Evolutionary conservation across 2,888 invertebrate genomes (phyloP).

Genomic region (Sphaerophoria rueppellii): DNA sequence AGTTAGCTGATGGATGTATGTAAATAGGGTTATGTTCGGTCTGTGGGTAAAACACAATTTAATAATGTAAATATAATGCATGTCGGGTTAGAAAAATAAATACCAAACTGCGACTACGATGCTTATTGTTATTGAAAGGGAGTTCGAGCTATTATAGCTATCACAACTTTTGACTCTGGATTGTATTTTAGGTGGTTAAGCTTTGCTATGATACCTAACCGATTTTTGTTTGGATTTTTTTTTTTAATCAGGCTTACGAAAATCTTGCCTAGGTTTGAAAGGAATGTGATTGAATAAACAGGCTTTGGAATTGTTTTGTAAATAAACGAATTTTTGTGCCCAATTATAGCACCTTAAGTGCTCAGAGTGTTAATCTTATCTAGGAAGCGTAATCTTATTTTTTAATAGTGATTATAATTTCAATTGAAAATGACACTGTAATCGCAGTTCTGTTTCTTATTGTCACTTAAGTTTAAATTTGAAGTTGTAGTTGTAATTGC

Average conservation of each 20-base stretch:
- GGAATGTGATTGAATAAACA: no score
- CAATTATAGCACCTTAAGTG: not conserved
- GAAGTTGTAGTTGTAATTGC: no score
- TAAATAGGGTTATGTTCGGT: not conserved
- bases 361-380: no score
- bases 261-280: not conserved
- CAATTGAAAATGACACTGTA: no score
- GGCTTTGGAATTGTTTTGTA: not conserved
- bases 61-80: slow-evolving; percentile 25
- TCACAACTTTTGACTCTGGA: slow-evolving; percentile 60
- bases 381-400: no score
- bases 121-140: slow-evolving; percentile 11
- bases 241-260: not conserved
- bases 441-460: no score
- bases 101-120: not conserved
- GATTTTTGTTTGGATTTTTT: slow-evolving; percentile 15
- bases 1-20: not conserved
- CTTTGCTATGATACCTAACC: slow-evolving; percentile 41
- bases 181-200: slow-evolving; percentile 44
- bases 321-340: not conserved
- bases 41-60: slow-evolving; percentile 1
- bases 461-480: no score
- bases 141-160: not conserved
- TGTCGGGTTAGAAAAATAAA: slow-evolving; percentile 16
- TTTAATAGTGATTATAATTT: no score